Evolutionary conservation across 2,797 vertebrate genomes (phyloP).

Genomic region (Vireo griseus): DNA sequence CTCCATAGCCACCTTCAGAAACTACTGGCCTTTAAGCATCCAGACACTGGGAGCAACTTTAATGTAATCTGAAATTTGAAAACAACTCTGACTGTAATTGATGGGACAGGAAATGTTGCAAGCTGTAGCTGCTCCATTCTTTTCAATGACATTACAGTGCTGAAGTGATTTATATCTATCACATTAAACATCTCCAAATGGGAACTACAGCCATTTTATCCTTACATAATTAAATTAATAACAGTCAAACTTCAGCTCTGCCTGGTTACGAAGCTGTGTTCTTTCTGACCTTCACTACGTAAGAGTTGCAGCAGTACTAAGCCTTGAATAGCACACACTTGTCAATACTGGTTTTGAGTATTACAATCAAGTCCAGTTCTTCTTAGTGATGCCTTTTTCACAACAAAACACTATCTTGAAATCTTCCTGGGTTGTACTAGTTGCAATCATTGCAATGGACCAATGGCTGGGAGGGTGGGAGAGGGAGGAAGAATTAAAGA

Average conservation of each 20-base stretch:
- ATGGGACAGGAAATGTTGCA: background rate
- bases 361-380: background rate
- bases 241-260: background rate
- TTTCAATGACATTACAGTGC: background rate
- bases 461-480: accelerated
- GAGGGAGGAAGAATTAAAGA: background rate
- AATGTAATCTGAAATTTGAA: background rate
- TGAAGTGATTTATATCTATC: background rate
- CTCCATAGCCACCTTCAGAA: background rate
- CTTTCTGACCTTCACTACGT: background rate
- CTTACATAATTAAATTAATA: background rate
- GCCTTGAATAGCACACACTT: background rate
- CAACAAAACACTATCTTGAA: background rate
- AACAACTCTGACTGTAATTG: background rate
- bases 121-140: background rate
- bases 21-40: background rate
- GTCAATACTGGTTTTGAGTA: background rate
- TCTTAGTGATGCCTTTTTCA: background rate
- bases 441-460: background rate
- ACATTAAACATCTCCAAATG: background rate
- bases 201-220: background rate
- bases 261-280: background rate
- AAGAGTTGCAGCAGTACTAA: background rate
- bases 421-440: background rate
- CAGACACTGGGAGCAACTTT: background rate